Percentiles rank a stretch among this genome's conserved stretches.
phyloP scores from a whole-genome alignment of 92 coral and sea anemone species.

The Epizoanthus stellaris region DNA sequence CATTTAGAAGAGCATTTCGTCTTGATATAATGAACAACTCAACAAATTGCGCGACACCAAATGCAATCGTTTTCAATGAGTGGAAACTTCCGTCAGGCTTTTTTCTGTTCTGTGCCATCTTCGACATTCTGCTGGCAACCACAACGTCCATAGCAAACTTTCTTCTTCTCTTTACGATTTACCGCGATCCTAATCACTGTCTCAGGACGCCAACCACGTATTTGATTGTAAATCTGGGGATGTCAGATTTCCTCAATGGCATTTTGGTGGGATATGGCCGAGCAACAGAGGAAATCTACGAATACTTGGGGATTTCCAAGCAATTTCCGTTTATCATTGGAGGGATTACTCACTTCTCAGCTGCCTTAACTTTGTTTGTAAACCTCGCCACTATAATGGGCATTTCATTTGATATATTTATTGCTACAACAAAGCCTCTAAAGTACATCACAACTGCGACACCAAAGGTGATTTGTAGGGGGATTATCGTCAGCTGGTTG shows the following conservation, averaged over 20 bases:
- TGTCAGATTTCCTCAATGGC: slow-evolving; percentile 16
- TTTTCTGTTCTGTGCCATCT: slow-evolving; percentile 1
- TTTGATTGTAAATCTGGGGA: neutral
- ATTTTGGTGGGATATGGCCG: slow-evolving; percentile 26
- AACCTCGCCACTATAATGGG: slow-evolving; percentile 30
- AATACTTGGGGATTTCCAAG: neutral
- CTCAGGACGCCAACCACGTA: slow-evolving; percentile 14
- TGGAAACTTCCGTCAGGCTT: slow-evolving; percentile 18
- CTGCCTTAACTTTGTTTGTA: slow-evolving; percentile 28
- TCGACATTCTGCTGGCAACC: slow-evolving; percentile 19
- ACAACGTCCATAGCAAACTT: slow-evolving; percentile 8
- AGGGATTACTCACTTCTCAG: slow-evolving; percentile 7
- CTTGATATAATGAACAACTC: neutral
- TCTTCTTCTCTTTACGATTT: slow-evolving; percentile 26
- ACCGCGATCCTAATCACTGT: slow-evolving; percentile 26
- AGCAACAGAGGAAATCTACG: slow-evolving; percentile 19
- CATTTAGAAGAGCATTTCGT: neutral
- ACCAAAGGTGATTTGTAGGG: neutral
- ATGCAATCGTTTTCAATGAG: neutral
- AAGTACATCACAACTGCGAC: slow-evolving; percentile 8
- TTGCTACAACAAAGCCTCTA: slow-evolving; percentile 23
- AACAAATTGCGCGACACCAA: neutral
- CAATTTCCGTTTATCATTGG: slow-evolving; percentile 7
- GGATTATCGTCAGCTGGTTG: neutral
- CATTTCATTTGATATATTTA: slow-evolving; percentile 15